These are phyloP conservation scores for Cyanoramphus novaezelandiae DNA, from an alignment of 2,113 vertebrate genomes.

Conservation along the genomic window DNA sequence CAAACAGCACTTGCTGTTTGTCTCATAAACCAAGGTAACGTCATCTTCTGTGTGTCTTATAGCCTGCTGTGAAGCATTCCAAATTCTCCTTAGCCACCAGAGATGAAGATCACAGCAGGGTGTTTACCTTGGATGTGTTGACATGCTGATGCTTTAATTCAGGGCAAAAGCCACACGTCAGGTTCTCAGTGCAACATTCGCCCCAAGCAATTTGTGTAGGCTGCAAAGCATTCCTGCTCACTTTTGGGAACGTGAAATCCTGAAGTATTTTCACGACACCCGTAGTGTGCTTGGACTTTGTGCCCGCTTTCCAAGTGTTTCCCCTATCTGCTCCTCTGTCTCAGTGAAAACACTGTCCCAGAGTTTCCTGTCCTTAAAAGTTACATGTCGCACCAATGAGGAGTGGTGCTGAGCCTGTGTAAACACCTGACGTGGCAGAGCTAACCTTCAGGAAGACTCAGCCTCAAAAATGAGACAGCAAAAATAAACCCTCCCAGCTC, in stretches of 20 bases:
- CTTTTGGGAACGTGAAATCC: neutral
- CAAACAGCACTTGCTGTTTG: neutral
- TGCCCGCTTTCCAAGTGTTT: neutral
- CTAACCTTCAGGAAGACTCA: neutral
- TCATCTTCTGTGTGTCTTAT: neutral
- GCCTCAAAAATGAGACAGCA: neutral
- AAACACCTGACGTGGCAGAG: neutral
- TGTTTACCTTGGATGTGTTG: neutral
- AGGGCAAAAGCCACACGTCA: neutral
- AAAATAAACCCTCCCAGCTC: neutral
- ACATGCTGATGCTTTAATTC: neutral
- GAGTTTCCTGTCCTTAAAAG: neutral
- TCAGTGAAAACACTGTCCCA: neutral
- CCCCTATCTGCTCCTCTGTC: neutral
- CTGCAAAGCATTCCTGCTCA: neutral
- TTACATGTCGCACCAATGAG: rapidly evolving
- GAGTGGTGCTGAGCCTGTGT: neutral
- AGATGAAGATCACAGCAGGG: neutral
- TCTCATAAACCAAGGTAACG: neutral
- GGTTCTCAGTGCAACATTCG: neutral
- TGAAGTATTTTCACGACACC: neutral
- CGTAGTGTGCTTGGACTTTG: rapidly evolving
- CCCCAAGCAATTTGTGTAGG: neutral
- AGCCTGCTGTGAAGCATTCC: neutral
- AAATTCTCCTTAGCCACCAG: neutral